Percentiles rank a stretch among this genome's conserved stretches.
Conservation (phyloP, 2,797 vertebrate genomes). For the Trichosurus vulpecula region DNA sequence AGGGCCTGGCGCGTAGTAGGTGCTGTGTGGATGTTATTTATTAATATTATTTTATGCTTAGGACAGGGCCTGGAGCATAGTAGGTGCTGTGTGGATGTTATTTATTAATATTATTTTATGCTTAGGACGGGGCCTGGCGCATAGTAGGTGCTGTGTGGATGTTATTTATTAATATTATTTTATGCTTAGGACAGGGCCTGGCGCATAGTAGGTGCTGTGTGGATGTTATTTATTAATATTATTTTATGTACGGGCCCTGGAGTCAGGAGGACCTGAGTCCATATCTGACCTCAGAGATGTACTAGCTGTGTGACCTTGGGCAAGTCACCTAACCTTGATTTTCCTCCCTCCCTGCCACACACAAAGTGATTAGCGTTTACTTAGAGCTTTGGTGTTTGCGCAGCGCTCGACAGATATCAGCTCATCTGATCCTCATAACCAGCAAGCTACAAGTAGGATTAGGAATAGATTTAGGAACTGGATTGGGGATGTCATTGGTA, state of each 20-base stretch:
- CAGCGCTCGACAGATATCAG: background rate
- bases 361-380: background rate
- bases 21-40: too few species aligned
- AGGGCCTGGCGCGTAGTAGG: too few species aligned
- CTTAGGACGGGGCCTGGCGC: too few species aligned
- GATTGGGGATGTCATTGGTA: background rate
- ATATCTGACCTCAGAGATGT: background rate
- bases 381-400: background rate
- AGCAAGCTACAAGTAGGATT: background rate
- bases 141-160: background rate
- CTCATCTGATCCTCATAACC: background rate
- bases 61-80: too few species aligned
- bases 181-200: background rate
- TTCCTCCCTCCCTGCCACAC: too few species aligned
- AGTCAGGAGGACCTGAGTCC: background rate
- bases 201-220: background rate
- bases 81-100: too few species aligned
- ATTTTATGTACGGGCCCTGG: too few species aligned
- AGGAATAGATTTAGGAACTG: background rate
- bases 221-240: background rate
- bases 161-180: too few species aligned
- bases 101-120: too few species aligned
- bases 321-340: background rate
- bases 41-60: too few species aligned
- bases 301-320: background rate